Base-by-base conservation (phyloP, 2,797 vertebrate species). In the Manis crassicaudata region DNA sequence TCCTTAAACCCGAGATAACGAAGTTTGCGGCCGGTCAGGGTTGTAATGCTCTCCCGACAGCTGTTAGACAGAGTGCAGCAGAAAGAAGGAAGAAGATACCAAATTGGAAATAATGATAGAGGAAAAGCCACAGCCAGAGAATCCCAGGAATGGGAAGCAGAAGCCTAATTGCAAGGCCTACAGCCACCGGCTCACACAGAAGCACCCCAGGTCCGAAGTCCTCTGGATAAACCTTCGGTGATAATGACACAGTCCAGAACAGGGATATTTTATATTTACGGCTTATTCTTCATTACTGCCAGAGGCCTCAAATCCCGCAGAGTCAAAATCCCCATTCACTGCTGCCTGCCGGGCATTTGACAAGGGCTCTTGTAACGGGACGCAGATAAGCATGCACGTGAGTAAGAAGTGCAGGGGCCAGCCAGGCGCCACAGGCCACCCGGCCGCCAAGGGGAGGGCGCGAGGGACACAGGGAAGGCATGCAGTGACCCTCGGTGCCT, bases 331-430 rank as follows among this genome's bases (percentile, higher is more conserved):
- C 98, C 98, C 98, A 98, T 98, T 98, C 98, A 97, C 94, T 97
- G 97, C 98, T 98, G 98, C 98, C 98, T 98, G 98, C 98, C 98
- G 98, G 98, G 98, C 97, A 56, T 98, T 98, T 98, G 98, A 98
- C 98, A 98, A 98, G 98, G 96, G 97, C 98, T 98, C 98, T 98
- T 98, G 98, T 98, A 98, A 98, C 68, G 32, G 98, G 98, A 97
- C 98, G 98, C 91, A 37, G 98, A 98, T 98, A 98, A 98, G 98
- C 97, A 88, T 88, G 97, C 97, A 98, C 97, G 98, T 98, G 98
- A 98, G 98, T 98, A 98, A 97, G 95, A 97, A 98, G 98, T 97
- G 98, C 98, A 98, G 97, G 98, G 98, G 98, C 98, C 98, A 98
- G 96, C 92, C 70, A 75, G 94, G 98, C 98, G 98, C 98, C 97